These are phyloP conservation scores for Pseudomyrmex cubaensis DNA, from an alignment of 1,140 invertebrate species.

Conservation along the genomic window DNA sequence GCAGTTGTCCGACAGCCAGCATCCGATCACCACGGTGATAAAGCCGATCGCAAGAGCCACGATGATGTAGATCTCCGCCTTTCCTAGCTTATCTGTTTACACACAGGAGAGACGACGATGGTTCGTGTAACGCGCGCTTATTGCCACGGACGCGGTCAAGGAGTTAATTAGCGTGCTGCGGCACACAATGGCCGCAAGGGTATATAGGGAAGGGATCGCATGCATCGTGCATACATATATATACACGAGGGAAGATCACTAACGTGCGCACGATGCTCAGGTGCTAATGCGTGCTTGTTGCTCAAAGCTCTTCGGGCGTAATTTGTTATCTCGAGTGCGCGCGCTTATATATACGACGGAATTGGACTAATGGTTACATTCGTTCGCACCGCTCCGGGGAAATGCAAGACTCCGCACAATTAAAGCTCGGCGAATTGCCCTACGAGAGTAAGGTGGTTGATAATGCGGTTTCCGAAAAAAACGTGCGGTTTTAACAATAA, in stretches of 20 bases:
- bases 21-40: slow-evolving; percentile 89
- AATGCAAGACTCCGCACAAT: slow-evolving; percentile 9
- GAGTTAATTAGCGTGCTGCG: slow-evolving; percentile 14
- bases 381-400: background rate
- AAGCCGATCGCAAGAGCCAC: slow-evolving; percentile 89
- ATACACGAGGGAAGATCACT: background rate
- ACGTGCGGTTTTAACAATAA: background rate
- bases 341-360: background rate
- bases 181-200: background rate
- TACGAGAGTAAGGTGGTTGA: background rate
- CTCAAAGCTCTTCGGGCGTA: slow-evolving; percentile 27
- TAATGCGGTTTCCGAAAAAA: background rate
- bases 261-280: slow-evolving; percentile 8
- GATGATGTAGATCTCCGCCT: slow-evolving; percentile 90
- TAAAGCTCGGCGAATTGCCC: background rate
- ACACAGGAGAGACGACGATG: background rate
- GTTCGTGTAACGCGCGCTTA: slow-evolving; percentile 5
- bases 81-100: slow-evolving; percentile 85
- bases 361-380: slow-evolving; percentile 28
- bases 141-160: slow-evolving; percentile 3
- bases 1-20: slow-evolving; percentile 91
- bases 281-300: slow-evolving; percentile 49
- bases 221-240: background rate
- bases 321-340: slow-evolving; percentile 43
- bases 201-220: background rate